Conservation (phyloP, 1,140 invertebrate species). For the Dreissena polymorpha region DNA sequence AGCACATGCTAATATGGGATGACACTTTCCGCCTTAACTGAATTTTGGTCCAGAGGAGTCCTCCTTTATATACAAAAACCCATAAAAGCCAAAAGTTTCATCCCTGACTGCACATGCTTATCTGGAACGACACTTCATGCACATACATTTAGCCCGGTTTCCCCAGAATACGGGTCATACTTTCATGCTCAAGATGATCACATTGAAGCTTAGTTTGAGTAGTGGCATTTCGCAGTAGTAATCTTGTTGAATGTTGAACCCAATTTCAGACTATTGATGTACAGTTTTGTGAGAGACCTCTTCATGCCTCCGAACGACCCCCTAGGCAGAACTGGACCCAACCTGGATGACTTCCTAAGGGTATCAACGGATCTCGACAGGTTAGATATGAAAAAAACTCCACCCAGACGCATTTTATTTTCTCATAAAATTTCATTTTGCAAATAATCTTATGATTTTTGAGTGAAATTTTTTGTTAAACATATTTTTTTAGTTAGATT, state of each 20-base stretch:
- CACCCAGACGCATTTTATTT: neutral
- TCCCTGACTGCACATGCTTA: no score
- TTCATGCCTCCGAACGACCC: slow-evolving; percentile 99
- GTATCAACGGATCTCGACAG: slow-evolving; percentile 67
- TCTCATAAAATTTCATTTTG: neutral
- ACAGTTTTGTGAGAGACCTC: slow-evolving; percentile 75
- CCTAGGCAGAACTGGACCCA: slow-evolving; percentile 93
- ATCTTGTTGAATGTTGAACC: neutral
- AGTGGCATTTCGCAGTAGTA: no score
- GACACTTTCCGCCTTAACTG: no score
- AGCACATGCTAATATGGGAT: no score
- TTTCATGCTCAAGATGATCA: no score
- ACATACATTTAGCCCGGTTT: neutral
- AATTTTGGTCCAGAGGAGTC: no score
- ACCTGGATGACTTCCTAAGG: slow-evolving; percentile 92
- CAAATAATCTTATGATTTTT: no score
- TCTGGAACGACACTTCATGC: neutral
- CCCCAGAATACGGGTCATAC: no score
- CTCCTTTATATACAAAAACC: no score
- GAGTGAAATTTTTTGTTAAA: neutral
- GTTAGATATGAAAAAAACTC: neutral
- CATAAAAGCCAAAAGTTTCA: no score
- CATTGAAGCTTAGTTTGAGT: no score
- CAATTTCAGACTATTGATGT: slow-evolving; percentile 74
- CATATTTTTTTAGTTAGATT: neutral